Conservation (phyloP, 2,888 invertebrate species). For the Bombyx huttoni region DNA sequence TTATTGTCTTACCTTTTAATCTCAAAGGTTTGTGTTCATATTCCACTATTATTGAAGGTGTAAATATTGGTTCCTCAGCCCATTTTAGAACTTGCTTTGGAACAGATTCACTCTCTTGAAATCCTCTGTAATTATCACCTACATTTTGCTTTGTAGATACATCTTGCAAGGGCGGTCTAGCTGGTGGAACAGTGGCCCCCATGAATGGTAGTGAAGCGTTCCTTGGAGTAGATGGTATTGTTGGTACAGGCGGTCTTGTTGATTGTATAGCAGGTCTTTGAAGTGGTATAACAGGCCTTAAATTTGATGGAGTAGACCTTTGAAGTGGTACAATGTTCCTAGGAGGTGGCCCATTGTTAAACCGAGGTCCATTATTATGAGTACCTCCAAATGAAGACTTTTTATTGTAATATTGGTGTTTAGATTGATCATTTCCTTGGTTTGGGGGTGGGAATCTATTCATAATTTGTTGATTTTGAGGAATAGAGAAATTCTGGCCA, state of each 20-base stretch:
- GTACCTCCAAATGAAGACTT: conserved; percentile 20
- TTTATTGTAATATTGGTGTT: conserved; percentile 28
- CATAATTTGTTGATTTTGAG: conserved; percentile 18
- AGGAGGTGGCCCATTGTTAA: conserved; percentile 11
- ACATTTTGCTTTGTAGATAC: conserved; percentile 10
- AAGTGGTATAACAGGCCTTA: neutral
- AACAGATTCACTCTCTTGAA: conserved; percentile 7
- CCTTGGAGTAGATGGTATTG: too few relatives aligned
- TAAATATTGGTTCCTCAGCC: conserved; percentile 60
- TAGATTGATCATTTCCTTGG: conserved; percentile 19
- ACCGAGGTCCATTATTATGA: conserved; percentile 6
- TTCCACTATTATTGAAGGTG: conserved; percentile 76
- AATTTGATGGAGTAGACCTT: neutral
- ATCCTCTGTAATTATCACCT: conserved; percentile 10
- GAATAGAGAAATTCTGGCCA: conserved; percentile 15
- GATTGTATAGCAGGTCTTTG: conserved; percentile 1
- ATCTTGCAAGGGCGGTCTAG: conserved; percentile 14
- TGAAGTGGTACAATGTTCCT: conserved; percentile 4
- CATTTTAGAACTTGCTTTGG: conserved; percentile 22
- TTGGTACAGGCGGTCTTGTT: conserved; percentile 1
- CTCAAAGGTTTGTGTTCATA: conserved; percentile 77
- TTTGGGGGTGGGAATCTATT: conserved; percentile 20
- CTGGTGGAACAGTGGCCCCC: conserved; percentile 17
- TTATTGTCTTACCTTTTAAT: conserved; percentile 55
- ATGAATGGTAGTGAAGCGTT: conserved; percentile 6